These are phyloP conservation scores for Pectinophora gossypiella DNA, from an alignment of 1,140 invertebrate genomes.

Conservation along the genomic window DNA sequence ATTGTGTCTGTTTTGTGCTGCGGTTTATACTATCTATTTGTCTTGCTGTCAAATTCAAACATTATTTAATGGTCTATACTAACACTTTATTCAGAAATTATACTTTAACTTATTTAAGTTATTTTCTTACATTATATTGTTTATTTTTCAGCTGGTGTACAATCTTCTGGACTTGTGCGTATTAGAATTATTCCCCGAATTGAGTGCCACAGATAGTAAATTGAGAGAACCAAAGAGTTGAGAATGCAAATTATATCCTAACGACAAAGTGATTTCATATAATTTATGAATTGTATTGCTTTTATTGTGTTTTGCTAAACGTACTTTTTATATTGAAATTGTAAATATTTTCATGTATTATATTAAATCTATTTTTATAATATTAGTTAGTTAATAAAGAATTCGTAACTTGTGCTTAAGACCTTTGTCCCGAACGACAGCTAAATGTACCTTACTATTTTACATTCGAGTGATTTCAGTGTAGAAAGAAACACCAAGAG, in stretches of 20 bases:
- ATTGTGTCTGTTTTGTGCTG: too few species aligned
- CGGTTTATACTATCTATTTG: too few species aligned
- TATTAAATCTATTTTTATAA: constrained; percentile 58
- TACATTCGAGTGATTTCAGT: constrained; percentile 17
- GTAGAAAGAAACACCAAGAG: constrained; percentile 24
- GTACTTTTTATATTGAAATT: constrained; percentile 35
- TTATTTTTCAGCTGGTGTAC: constrained; percentile 65
- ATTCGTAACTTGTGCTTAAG: neutral
- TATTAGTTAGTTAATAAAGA: constrained; percentile 2
- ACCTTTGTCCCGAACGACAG: neutral
- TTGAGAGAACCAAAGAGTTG: constrained; percentile 40
- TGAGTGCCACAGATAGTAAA: constrained; percentile 27
- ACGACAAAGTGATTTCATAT: constrained; percentile 19
- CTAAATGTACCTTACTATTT: neutral
- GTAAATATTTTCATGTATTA: constrained; percentile 46
- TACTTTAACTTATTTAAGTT: neutral
- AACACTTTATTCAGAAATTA: too few species aligned
- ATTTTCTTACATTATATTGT: constrained; percentile 2
- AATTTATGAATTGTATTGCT: constrained; percentile 32
- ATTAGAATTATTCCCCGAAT: constrained; percentile 65
- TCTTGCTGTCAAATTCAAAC: too few species aligned
- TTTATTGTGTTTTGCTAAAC: neutral
- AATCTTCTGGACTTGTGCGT: constrained; percentile 63
- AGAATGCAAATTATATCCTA: constrained; percentile 14
- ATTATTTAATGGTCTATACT: too few species aligned